phyloP scores from a whole-genome alignment of 2,888 invertebrate species.

The Heliconius hortense region DNA sequence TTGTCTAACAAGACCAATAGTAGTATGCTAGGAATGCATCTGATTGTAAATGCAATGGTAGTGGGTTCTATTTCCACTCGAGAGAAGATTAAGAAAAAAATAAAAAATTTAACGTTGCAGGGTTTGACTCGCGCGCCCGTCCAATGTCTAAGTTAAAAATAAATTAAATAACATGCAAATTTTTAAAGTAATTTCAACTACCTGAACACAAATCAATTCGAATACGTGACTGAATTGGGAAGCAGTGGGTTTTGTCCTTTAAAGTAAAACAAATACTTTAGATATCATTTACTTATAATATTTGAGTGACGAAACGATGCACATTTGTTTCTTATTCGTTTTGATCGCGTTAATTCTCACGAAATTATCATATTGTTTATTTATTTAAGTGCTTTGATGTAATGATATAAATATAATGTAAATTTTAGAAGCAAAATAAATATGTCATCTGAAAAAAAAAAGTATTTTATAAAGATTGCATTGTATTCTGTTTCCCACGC shows the following conservation, averaged over 20 bases:
- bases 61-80: no score
- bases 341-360: background rate
- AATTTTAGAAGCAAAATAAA: background rate
- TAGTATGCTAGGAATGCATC: background rate
- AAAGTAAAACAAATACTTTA: background rate
- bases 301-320: background rate
- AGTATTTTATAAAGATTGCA: background rate
- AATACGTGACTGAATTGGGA: no score
- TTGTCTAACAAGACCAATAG: background rate
- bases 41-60: background rate
- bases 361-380: constrained; percentile 10
- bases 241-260: background rate
- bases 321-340: background rate
- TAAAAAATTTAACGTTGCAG: no score
- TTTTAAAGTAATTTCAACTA: background rate
- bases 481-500: constrained; percentile 1
- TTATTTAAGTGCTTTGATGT: background rate
- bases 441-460: background rate
- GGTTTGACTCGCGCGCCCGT: no score
- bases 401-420: background rate
- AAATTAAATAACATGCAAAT: background rate
- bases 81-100: no score
- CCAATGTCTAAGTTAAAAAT: no score
- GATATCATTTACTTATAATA: background rate
- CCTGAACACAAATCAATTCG: no score